Evolutionary conservation across 2,113 vertebrate species (phyloP).

Genomic region (Aptenodytes patagonicus): DNA sequence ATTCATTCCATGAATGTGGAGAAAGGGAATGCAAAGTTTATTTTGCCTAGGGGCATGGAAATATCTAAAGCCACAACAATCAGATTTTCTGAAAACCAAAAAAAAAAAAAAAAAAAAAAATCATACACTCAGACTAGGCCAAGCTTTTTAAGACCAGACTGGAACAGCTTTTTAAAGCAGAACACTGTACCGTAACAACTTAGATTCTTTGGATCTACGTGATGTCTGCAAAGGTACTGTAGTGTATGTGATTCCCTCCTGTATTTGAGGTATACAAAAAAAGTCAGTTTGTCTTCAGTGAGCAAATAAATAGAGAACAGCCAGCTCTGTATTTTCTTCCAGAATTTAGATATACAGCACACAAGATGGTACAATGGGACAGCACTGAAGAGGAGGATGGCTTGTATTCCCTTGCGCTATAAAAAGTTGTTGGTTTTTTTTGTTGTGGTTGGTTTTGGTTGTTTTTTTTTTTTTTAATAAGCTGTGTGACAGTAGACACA

Average conservation of each 20-base stretch:
- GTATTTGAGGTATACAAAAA: not conserved
- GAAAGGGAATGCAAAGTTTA: not conserved
- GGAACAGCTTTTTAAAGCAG: not conserved
- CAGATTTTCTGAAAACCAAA: not conserved
- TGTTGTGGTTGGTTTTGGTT: too few species aligned
- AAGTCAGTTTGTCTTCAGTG: not conserved
- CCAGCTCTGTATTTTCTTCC: not conserved
- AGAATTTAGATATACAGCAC: not conserved
- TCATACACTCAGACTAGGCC: not conserved
- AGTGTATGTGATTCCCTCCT: not conserved
- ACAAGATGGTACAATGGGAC: not conserved
- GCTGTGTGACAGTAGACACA: not conserved
- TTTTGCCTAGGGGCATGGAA: not conserved
- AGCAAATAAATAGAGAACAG: not conserved
- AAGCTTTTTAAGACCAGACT: not conserved
- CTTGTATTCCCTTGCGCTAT: not conserved
- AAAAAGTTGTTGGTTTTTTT: not conserved
- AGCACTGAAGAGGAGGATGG: not conserved
- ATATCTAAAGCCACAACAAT: not conserved
- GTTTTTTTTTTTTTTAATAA: not conserved
- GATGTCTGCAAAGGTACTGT: not conserved
- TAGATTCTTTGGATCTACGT: rapidly evolving
- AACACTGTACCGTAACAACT: not conserved
- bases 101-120: too few species aligned
- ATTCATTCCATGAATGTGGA: not conserved